Evolutionary conservation across 2,888 invertebrate genomes (phyloP).

Genomic region (Heteromurus nitidus): DNA sequence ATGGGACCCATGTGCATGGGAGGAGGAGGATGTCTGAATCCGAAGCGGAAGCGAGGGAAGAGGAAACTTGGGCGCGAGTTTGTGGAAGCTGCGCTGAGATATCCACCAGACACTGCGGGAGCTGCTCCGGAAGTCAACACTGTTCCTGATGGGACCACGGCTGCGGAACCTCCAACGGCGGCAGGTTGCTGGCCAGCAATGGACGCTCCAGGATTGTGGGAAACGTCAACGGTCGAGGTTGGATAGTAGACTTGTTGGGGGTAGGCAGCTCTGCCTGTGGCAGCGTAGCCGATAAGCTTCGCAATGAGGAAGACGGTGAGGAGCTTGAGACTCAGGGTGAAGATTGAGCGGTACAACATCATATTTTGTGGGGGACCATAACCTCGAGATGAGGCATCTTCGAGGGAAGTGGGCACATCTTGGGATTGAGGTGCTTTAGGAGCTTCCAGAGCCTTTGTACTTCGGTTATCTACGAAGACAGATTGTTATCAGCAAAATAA

Average conservation of each 20-base stretch:
- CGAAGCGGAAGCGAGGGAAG: conserved; percentile 38
- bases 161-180: conserved; percentile 3
- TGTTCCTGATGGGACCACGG: conserved; percentile 10
- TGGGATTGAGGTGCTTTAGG: background rate
- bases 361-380: no score
- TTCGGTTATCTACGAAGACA: background rate
- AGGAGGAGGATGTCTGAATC: conserved; percentile 25
- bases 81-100: conserved; percentile 1
- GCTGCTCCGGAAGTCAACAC: background rate
- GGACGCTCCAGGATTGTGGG: conserved; percentile 19
- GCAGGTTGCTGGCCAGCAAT: background rate
- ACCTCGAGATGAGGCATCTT: no score
- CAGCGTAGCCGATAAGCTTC: conserved; percentile 3
- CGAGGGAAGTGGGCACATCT: background rate
- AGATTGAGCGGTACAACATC: conserved; percentile 43
- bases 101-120: background rate
- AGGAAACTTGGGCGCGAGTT: conserved; percentile 19
- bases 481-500: background rate
- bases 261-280: background rate
- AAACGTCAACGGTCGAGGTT: background rate
- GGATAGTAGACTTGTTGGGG: background rate
- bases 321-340: conserved; percentile 32
- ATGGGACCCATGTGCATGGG: background rate
- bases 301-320: conserved; percentile 16
- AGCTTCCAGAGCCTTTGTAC: conserved; percentile 33